Percentiles rank a stretch among this genome's conserved stretches.
Conservation (phyloP, 2,113 vertebrate species). For the Chaetorhynchus papuensis region DNA sequence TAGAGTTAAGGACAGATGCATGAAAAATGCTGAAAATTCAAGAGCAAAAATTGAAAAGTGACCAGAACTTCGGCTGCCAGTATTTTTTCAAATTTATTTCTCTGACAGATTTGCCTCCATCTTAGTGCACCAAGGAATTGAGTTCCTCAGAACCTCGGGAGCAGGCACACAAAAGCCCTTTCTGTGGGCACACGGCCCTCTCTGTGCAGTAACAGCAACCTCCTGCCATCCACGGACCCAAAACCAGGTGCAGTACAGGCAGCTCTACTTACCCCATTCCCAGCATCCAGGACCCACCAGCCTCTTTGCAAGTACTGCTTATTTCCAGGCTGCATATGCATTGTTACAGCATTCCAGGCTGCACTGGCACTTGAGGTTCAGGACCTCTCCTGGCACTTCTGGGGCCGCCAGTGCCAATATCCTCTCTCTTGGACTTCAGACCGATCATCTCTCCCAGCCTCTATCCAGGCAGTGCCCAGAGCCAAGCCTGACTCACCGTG, state of each 20-base stretch:
- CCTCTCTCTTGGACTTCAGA: background rate
- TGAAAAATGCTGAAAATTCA: background rate
- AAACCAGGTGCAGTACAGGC: accelerated
- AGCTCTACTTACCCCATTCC: background rate
- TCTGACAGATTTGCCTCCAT: background rate
- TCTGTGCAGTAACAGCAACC: background rate
- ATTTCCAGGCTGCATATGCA: background rate
- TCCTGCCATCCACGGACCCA: background rate
- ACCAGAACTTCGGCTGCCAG: background rate
- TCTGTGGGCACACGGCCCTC: background rate
- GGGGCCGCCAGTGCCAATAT: background rate
- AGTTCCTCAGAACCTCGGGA: background rate
- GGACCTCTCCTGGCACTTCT: background rate
- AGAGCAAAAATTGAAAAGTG: background rate
- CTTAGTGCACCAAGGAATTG: accelerated
- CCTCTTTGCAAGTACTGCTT: background rate
- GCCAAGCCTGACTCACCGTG: background rate
- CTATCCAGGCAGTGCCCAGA: background rate
- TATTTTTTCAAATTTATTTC: background rate
- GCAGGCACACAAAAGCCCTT: background rate
- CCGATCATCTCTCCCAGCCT: background rate
- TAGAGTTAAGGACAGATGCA: background rate
- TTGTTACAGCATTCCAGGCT: background rate
- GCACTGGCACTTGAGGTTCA: accelerated
- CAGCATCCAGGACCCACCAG: background rate